A percentile compares a stretch with the other conserved stretches of the same genome.
Evolutionary conservation across 2,888 invertebrate genomes (phyloP).

Genomic region (Papilio gigon): DNA sequence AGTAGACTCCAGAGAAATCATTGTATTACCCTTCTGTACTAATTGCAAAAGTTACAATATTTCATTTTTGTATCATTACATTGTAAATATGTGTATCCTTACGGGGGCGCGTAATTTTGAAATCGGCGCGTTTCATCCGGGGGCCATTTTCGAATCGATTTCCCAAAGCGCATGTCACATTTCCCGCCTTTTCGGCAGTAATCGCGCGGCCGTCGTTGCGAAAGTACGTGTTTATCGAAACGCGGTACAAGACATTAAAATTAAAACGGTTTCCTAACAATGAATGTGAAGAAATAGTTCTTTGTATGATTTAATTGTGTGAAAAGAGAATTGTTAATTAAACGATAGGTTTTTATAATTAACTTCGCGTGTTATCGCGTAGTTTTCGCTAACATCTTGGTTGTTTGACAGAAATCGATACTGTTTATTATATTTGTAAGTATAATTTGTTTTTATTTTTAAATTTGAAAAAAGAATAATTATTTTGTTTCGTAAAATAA

Average conservation of each 20-base stretch:
- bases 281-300: background rate
- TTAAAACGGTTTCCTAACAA: conserved; percentile 38
- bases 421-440: conserved; percentile 34
- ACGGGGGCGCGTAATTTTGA: conserved; percentile 47
- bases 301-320: conserved; percentile 2
- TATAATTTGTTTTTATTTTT: conserved; percentile 25
- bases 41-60: too few relatives aligned
- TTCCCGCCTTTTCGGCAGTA: conserved; percentile 65
- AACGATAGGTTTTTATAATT: background rate
- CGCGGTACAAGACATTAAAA: conserved; percentile 45
- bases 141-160: conserved; percentile 71
- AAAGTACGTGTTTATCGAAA: conserved; percentile 46
- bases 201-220: conserved; percentile 52
- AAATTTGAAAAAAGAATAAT: background rate
- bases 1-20: too few relatives aligned
- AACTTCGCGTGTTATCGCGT: conserved; percentile 17
- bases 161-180: conserved; percentile 76
- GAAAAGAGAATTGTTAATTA: background rate
- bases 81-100: conserved; percentile 18
- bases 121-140: conserved; percentile 50
- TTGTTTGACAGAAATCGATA: conserved; percentile 33
- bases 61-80: background rate
- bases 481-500: background rate
- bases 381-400: conserved; percentile 21
- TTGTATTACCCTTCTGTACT: too few relatives aligned